Percentiles rank a stretch among this genome's conserved stretches.
phyloP scores from a whole-genome alignment of 2,888 invertebrate genomes.

The Ennomos fuscantarius region DNA sequence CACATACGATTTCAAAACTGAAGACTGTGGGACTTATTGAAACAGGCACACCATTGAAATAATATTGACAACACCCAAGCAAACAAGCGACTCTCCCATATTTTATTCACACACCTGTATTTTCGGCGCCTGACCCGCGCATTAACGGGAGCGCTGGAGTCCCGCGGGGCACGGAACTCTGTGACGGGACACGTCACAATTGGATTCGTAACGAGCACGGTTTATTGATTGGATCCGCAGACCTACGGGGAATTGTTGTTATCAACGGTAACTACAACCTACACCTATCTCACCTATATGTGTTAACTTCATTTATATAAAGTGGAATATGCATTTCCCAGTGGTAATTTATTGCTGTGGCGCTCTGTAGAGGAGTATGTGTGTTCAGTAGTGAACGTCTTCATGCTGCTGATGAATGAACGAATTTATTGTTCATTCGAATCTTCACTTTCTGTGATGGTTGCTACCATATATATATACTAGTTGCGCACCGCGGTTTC shows the following conservation, averaged over 20 bases:
- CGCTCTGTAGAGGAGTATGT: no score
- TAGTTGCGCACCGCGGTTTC: no score
- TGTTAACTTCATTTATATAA: constrained; percentile 1
- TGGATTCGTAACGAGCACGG: constrained; percentile 61
- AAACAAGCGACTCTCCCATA: constrained; percentile 12
- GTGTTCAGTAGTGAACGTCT: no score
- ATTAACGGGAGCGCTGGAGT: constrained; percentile 26
- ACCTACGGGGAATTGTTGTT: constrained; percentile 55
- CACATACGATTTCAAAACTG: no score
- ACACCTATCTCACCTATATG: constrained; percentile 1
- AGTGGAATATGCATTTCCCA: no score
- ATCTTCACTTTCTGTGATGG: no score
- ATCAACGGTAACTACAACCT: constrained; percentile 41
- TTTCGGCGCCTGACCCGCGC: constrained; percentile 27
- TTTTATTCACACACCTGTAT: constrained; percentile 26
- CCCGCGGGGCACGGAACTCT: constrained; percentile 34
- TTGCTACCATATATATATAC: no score
- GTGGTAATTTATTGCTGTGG: no score
- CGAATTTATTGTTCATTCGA: no score
- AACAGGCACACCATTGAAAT: constrained; percentile 6
- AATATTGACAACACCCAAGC: not conserved
- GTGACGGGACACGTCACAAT: constrained; percentile 59
- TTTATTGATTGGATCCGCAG: constrained; percentile 64
- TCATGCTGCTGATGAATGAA: no score
- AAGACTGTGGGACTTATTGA: not conserved